Percentiles rank a stretch among this genome's conserved stretches.
Evolutionary conservation across 2,888 invertebrate species (phyloP).

Genomic region (Chromoteleia sp.): DNA sequence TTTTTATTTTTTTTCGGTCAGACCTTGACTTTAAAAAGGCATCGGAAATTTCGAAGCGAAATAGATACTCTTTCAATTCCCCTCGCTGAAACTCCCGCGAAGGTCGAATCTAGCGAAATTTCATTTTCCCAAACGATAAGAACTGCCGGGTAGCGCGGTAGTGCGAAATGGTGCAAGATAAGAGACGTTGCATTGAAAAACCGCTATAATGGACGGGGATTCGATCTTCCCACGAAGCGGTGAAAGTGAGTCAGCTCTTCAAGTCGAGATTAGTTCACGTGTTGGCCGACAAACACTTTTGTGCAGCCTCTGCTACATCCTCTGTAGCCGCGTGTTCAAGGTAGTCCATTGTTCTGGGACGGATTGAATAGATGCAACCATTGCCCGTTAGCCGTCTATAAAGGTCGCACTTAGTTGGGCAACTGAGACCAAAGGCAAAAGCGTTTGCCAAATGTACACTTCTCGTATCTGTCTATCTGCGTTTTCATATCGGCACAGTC

Average conservation of each 20-base stretch:
- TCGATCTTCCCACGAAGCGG: conserved; percentile 79
- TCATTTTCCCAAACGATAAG: background rate
- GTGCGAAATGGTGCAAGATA: conserved; percentile 58
- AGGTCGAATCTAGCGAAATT: conserved; percentile 1
- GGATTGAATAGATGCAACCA: conserved; percentile 75
- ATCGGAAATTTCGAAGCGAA: background rate
- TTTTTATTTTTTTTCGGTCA: too few relatives aligned
- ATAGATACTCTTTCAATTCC: background rate
- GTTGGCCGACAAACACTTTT: conserved; percentile 74
- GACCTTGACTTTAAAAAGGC: too few relatives aligned
- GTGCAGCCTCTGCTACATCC: conserved; percentile 74
- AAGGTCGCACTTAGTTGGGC: conserved; percentile 76
- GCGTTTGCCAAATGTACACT: conserved; percentile 54
- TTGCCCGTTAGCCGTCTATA: conserved; percentile 73
- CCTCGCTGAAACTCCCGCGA: background rate
- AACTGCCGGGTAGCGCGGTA: conserved; percentile 48
- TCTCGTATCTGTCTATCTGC: conserved; percentile 14
- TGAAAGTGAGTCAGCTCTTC: conserved; percentile 76
- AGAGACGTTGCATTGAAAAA: conserved; percentile 66
- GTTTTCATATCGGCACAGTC: conserved; percentile 43
- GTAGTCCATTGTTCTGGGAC: conserved; percentile 78
- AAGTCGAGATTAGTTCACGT: conserved; percentile 76
- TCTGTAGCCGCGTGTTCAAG: conserved; percentile 75
- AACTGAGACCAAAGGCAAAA: conserved; percentile 67
- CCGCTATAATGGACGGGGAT: conserved; percentile 71